phyloP scores from a whole-genome alignment of 2,888 invertebrate species.

The Drosophila dives region DNA sequence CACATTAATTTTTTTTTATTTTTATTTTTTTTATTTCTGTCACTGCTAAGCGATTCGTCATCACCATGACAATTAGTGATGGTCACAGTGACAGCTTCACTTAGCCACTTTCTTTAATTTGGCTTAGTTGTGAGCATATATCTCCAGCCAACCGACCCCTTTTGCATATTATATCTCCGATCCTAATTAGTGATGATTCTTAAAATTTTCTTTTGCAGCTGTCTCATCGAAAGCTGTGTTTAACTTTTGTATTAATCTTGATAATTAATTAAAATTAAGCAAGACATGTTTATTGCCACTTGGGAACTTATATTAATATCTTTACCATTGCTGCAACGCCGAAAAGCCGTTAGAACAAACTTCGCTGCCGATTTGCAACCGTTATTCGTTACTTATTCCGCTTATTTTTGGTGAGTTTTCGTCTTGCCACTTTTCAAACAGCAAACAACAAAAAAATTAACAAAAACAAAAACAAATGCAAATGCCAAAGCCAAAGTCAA shows the following conservation, averaged over 20 bases:
- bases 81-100: constrained; percentile 13
- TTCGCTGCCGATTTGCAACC: neutral
- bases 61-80: constrained; percentile 4
- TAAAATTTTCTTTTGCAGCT: neutral
- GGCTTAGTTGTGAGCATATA: constrained; percentile 1
- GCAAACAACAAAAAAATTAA: neutral
- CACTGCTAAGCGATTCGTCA: constrained; percentile 6
- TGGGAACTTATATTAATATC: constrained; percentile 5
- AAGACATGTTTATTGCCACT: constrained; percentile 11
- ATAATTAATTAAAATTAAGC: constrained; percentile 8
- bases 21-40: neutral
- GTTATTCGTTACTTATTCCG: constrained; percentile 10
- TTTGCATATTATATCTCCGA: neutral
- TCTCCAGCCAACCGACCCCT: neutral
- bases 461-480: neutral
- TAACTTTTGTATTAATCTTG: constrained; percentile 15
- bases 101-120: constrained; percentile 4
- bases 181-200: constrained; percentile 16
- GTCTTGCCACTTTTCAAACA: constrained; percentile 13
- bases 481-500: constrained; percentile 1
- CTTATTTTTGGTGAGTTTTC: neutral
- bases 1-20: neutral
- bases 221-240: constrained; percentile 1
- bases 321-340: constrained; percentile 20
- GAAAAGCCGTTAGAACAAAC: constrained; percentile 3